Evolutionary conservation across 2,888 invertebrate species (phyloP).

Genomic region (Eupithecia vulgata): DNA sequence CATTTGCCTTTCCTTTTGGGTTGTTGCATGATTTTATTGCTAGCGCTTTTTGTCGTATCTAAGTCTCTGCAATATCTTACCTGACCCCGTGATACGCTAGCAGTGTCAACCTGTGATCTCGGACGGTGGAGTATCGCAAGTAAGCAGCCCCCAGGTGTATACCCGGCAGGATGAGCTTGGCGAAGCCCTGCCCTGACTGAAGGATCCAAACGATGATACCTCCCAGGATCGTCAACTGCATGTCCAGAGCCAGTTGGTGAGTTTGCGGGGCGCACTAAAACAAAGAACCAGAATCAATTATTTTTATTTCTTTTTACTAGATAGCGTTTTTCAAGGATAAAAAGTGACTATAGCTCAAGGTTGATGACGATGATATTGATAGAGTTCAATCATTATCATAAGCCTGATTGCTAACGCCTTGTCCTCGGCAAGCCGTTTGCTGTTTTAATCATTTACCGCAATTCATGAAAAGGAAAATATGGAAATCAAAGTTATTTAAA

Average conservation of each 20-base stretch:
- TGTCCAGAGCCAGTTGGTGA: slow-evolving; percentile 89
- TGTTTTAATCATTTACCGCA: too few relatives aligned
- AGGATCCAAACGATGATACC: slow-evolving; percentile 87
- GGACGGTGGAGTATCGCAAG: slow-evolving; percentile 85
- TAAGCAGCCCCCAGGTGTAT: slow-evolving; percentile 85
- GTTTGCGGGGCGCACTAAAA: slow-evolving; percentile 90
- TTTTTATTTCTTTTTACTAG: not conserved
- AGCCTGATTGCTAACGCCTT: too few relatives aligned
- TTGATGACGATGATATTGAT: too few relatives aligned
- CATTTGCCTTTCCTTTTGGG: too few relatives aligned
- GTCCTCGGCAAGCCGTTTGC: too few relatives aligned
- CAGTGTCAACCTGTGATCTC: slow-evolving; percentile 85
- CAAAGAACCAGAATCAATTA: not conserved
- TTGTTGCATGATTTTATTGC: not conserved
- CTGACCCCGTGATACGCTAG: slow-evolving; percentile 88
- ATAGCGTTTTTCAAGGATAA: too few relatives aligned
- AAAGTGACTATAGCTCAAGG: too few relatives aligned
- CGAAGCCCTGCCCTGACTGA: slow-evolving; percentile 81
- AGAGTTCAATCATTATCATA: too few relatives aligned
- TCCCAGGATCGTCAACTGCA: slow-evolving; percentile 88
- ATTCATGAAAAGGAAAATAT: too few relatives aligned
- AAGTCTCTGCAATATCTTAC: slow-evolving; percentile 60
- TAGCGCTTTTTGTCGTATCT: not conserved
- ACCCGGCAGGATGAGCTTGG: slow-evolving; percentile 81
- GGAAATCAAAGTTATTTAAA: too few relatives aligned